phyloP scores from a whole-genome alignment of 2,113 vertebrate species.

The Oncorhynchus mykiss region DNA sequence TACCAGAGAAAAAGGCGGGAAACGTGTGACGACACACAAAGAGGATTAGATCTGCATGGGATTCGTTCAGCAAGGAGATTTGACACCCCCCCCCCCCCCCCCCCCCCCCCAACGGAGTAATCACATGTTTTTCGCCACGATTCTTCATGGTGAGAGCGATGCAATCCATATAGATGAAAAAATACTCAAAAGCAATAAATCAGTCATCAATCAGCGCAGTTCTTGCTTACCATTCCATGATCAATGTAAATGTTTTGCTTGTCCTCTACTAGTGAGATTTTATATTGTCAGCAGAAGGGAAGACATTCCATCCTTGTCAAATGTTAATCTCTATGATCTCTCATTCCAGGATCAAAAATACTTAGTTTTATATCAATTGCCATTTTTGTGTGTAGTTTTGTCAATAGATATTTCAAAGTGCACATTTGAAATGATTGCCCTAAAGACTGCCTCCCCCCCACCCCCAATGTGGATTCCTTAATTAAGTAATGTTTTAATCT shows the following conservation, averaged over 20 bases:
- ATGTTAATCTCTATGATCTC: constrained; percentile 55
- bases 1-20: constrained; percentile 81
- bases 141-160: constrained; percentile 70
- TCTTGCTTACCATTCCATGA: constrained; percentile 47
- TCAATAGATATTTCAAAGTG: constrained; percentile 70
- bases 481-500: constrained; percentile 65
- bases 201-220: constrained; percentile 45
- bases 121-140: constrained; percentile 66
- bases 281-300: constrained; percentile 70
- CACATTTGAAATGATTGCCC: constrained; percentile 66
- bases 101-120: constrained; percentile 61
- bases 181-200: constrained; percentile 80
- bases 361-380: constrained; percentile 76
- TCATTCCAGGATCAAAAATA: constrained; percentile 49
- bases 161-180: constrained; percentile 68
- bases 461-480: constrained; percentile 48
- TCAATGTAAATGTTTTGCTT: constrained; percentile 63
- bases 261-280: constrained; percentile 75
- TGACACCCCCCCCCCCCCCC: constrained; percentile 49
- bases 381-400: constrained; percentile 72
- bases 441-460: constrained; percentile 53
- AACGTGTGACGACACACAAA: constrained; percentile 79
- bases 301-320: constrained; percentile 59
- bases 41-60: constrained; percentile 79
- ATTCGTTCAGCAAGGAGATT: constrained; percentile 78